Conservation (phyloP, 1,140 invertebrate species). For the Amyelois transitella region DNA sequence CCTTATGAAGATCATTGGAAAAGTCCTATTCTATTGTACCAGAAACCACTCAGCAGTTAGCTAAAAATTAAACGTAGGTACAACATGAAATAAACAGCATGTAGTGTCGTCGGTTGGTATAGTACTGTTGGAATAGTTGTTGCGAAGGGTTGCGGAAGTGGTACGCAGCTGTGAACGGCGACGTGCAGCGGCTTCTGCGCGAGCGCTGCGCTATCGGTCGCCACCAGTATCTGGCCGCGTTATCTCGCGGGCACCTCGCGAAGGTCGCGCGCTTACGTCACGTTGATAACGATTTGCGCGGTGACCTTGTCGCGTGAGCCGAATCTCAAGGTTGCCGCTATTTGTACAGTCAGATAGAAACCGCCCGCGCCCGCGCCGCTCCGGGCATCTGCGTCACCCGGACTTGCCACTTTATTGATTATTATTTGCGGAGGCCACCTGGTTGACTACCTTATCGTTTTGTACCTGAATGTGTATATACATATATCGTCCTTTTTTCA, state of each 20-base stretch:
- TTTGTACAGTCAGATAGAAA: conserved; percentile 66
- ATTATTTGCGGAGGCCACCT: conserved; percentile 46
- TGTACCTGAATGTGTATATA: too few species aligned
- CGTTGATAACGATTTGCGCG: conserved; percentile 71
- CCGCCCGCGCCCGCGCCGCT: conserved; percentile 31
- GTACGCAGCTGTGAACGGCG: background rate
- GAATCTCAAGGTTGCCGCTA: conserved; percentile 69
- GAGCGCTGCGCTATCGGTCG: conserved; percentile 53
- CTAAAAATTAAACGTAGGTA: background rate
- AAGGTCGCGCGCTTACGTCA: conserved; percentile 69
- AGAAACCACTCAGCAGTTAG: too few species aligned
- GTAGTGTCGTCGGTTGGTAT: too few species aligned
- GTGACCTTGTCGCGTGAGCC: conserved; percentile 69
- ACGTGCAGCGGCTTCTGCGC: conserved; percentile 10
- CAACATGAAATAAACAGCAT: background rate
- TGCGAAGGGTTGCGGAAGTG: conserved; percentile 13
- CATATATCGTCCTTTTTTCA: too few species aligned
- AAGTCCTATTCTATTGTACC: too few species aligned
- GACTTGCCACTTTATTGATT: conserved; percentile 48
- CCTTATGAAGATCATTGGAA: too few species aligned
- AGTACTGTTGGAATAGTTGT: too few species aligned
- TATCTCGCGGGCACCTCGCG: conserved; percentile 68
- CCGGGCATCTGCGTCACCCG: conserved; percentile 42
- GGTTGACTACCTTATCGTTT: conserved; percentile 21
- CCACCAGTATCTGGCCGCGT: conserved; percentile 48